Evolutionary conservation across 2,797 vertebrate genomes (phyloP).

Genomic region (Selene dorsalis): DNA sequence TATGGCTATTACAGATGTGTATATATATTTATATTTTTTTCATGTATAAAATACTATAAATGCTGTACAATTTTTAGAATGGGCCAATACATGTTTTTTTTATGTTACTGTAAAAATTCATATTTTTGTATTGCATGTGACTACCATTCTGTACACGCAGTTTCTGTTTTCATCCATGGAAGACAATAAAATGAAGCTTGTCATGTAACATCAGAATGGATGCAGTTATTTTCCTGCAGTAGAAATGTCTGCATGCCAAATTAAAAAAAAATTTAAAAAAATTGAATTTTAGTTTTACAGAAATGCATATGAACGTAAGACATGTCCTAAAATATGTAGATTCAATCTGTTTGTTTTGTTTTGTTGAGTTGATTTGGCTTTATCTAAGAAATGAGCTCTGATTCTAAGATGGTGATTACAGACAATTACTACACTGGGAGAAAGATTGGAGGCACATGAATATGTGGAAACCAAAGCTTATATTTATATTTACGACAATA

Average conservation of each 20-base stretch:
- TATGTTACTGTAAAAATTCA: conserved; percentile 86
- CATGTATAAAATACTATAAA: conserved; percentile 84
- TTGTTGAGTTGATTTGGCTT: too few relatives aligned
- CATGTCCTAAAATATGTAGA: neutral
- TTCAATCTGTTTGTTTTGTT: neutral
- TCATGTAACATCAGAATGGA: conserved; percentile 70
- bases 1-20: conserved; percentile 84
- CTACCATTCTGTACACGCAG: conserved; percentile 83
- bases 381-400: too few relatives aligned
- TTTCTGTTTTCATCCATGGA: conserved; percentile 87
- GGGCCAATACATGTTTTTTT: conserved; percentile 85
- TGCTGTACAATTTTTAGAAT: conserved; percentile 83
- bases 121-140: conserved; percentile 92
- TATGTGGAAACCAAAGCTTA: neutral
- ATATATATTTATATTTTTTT: conserved; percentile 87
- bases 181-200: conserved; percentile 87
- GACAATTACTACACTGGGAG: neutral
- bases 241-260: neutral
- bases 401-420: neutral
- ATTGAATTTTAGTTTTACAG: neutral
- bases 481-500: neutral
- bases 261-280: neutral
- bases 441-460: neutral
- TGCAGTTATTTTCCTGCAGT: conserved; percentile 2
- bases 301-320: neutral